Evolutionary conservation across 2,113 vertebrate species (phyloP), one percentile per base, ranked within the genome.

Genomic region (Chionis minor): DNA sequence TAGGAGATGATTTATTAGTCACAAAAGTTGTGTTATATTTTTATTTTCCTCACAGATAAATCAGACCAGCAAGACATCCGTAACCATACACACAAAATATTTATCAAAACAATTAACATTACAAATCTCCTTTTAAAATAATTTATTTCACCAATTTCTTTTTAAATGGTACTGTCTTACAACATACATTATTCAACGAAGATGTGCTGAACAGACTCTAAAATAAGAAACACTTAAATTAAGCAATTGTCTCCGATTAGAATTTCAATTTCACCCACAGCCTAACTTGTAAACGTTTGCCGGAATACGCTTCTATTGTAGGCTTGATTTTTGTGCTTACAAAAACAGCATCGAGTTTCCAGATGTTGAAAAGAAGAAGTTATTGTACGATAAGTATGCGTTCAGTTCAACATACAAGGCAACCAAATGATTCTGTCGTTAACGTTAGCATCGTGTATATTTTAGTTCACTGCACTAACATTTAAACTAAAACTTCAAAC

Each of bases 401-500:
- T 97, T 98, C 96, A 97, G 97, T 92, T 92, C 96, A 97, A 98
- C 98, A 96, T 78, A 98, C 98, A 98, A 98, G 97, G 98, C 98
- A 98, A 98, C 98, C 97, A 97, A 97, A 97, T 92, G 93, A 97
- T 96, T 96, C 91, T 96, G 97, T 98, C 90, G 35, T 97, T 96
- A 97, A 98, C 95, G 91, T 97, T 97, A 98, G 98, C 95, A 97
- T 98, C 97, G 75, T 97, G 97, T 98, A 93, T 95, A 98, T 96
- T 98, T 98, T 97, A 97, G 94, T 97, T 96, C 98, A 98, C 97
- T 92, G 97, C 97, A 98, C 97, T 98, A 98, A 98, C 97, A 98
- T 98, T 97, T 96, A 97, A 99, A 98, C 97, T 97, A 98, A 98
- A 97, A 98, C 96, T 94, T 97, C 95, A 98, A 98, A 98, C 97